Conservation (phyloP, 2,888 invertebrate genomes). For the Ennomos erosarius region DNA sequence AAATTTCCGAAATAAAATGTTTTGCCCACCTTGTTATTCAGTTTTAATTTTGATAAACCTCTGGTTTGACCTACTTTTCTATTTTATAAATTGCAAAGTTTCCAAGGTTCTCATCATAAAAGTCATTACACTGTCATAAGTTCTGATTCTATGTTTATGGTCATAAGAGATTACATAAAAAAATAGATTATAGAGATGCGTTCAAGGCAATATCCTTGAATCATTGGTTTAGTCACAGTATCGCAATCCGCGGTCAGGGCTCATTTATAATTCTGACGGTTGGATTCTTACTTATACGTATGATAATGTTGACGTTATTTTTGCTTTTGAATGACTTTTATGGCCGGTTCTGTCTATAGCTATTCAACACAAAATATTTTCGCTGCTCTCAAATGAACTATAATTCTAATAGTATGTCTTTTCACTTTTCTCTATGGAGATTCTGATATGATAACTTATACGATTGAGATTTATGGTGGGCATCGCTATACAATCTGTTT, state of each 20-base stretch:
- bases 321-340: neutral
- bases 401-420: too few relatives aligned
- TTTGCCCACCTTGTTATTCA: too few relatives aligned
- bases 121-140: neutral
- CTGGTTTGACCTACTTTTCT: constrained; percentile 2
- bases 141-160: too few relatives aligned
- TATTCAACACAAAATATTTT: too few relatives aligned
- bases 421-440: too few relatives aligned
- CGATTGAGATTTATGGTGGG: too few relatives aligned
- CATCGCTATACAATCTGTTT: too few relatives aligned
- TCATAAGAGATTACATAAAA: constrained; percentile 17
- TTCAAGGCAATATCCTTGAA: constrained; percentile 52
- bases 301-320: neutral
- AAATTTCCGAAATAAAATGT: too few relatives aligned
- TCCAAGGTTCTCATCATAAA: neutral
- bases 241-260: constrained; percentile 55
- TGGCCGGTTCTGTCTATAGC: too few relatives aligned
- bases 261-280: constrained; percentile 63
- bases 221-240: constrained; percentile 64
- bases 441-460: too few relatives aligned
- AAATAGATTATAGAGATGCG: constrained; percentile 23
- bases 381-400: too few relatives aligned
- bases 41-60: too few relatives aligned
- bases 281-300: neutral
- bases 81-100: constrained; percentile 9